Conservation (phyloP, 2,888 invertebrate species). For the Tetanocera ferruginea region DNA sequence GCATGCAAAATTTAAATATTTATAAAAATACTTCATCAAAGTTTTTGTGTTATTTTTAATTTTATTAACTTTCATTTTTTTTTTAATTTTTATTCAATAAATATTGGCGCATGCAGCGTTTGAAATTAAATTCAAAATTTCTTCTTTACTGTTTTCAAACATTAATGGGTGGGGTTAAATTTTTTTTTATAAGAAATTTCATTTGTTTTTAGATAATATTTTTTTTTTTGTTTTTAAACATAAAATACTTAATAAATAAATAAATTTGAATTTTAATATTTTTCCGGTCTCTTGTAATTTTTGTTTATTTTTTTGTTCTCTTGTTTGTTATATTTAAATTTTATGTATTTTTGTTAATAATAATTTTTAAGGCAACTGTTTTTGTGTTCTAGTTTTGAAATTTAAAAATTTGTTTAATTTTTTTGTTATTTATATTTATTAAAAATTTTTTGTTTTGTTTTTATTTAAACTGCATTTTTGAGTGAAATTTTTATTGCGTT, state of each 20-base stretch:
- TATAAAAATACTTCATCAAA: constrained; percentile 21
- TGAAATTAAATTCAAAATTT: constrained; percentile 1
- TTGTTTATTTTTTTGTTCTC: constrained; percentile 49
- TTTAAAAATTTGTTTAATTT: constrained; percentile 36
- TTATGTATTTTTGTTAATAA: constrained; percentile 45
- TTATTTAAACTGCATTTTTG: constrained; percentile 45
- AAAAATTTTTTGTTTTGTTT: constrained; percentile 44
- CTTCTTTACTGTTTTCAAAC: constrained; percentile 39
- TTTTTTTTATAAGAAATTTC: constrained; percentile 49
- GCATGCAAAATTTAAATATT: constrained; percentile 12
- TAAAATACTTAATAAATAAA: constrained; percentile 1
- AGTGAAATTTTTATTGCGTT: constrained; percentile 29
- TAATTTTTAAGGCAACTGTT: constrained; percentile 66
- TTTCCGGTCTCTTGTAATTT: constrained; percentile 56
- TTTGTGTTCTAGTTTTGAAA: constrained; percentile 48
- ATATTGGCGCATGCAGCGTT: too few species aligned
- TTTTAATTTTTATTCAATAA: constrained; percentile 31
- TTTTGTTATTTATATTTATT: constrained; percentile 31
- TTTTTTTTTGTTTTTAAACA: constrained; percentile 40
- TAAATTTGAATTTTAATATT: constrained; percentile 52
- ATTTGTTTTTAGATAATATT: constrained; percentile 46
- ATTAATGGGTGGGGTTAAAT: constrained; percentile 61
- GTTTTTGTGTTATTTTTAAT: constrained; percentile 44
- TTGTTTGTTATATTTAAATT: constrained; percentile 45
- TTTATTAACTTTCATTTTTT: constrained; percentile 43